These are phyloP conservation scores for Dipodomys ordii DNA, from an alignment of 2,113 vertebrate species.

Conservation along the genomic window DNA sequence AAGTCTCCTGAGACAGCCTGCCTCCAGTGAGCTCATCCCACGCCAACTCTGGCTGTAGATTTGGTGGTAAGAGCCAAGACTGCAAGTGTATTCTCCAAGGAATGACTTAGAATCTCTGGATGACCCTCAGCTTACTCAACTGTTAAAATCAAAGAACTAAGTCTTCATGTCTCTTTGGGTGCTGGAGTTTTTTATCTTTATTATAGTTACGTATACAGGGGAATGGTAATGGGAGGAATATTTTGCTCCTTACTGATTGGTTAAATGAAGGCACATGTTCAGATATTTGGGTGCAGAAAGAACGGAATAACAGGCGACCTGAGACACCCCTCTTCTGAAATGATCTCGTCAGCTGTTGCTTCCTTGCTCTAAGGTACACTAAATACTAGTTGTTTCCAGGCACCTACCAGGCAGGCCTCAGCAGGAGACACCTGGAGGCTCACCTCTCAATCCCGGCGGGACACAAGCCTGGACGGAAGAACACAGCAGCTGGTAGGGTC, in stretches of 20 bases:
- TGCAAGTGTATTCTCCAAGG: not conserved
- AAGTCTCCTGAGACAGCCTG: rapidly evolving
- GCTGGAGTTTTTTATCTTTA: not conserved
- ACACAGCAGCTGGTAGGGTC: not conserved
- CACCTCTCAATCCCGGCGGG: not conserved
- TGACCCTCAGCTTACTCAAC: not conserved
- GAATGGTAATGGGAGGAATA: not conserved
- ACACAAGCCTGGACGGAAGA: constrained; percentile 9
- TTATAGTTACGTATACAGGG: not conserved
- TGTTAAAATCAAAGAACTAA: not conserved
- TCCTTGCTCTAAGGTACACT: constrained; percentile 12
- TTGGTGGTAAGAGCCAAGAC: not conserved
- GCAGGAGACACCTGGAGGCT: not conserved
- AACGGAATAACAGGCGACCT: not conserved
- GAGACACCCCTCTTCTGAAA: constrained; percentile 4
- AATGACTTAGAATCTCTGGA: not conserved
- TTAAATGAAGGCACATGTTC: not conserved
- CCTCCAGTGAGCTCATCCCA: rapidly evolving
- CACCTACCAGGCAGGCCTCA: not conserved
- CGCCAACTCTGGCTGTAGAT: not conserved
- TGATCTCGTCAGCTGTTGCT: not conserved
- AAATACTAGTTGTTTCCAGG: constrained; percentile 5
- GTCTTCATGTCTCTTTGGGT: not conserved
- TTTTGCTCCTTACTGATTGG: not conserved
- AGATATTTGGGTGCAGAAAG: not conserved